Evolutionary conservation across 1,140 invertebrate species (phyloP), one percentile per base, ranked within the genome.

Genomic region (Coenobita brevimanus): DNA sequence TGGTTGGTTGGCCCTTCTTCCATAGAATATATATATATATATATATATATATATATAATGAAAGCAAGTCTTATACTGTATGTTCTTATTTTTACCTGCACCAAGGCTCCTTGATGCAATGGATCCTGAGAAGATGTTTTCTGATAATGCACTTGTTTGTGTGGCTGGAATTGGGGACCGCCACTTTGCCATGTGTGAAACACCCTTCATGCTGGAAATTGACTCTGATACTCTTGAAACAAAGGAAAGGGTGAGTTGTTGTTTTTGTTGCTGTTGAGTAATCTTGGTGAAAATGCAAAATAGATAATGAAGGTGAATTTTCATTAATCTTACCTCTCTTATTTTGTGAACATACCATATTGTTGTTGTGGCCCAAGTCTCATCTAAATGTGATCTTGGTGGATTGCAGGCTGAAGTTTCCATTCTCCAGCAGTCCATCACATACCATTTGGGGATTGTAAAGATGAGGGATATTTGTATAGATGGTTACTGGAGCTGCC

Each of bases 81-180:
- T 57, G 17, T 75, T 43, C 24, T 38, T 76, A 24, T 76, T 76
- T 2, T 21, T 62, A 46, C 24, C 24, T n/a, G 73, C 21, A 24
- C 15, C n/a, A 89, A 95, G 94, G 89, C 93, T 97, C 17, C 93
- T 95, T 0, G 94, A 96, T 1, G 91, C 96, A 41, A 97, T 97
- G 91, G 94, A 94, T 38, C 93, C 94, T 0, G 94, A 93, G 3
- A 94, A 95, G 81, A 93, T 94, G 1, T 91, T 94, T 27, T 95
- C 96, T 0, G 97, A 97, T 91, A 98, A 97, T 92, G 94, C 96
- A 0, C 96, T 97, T 95, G 97, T 98, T 91, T 97, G 96, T 0
- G 93, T 97, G 67, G 97, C 97, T 92, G 97, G 97, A 0, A 96
- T 97, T 91, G 95, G 95, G 10, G 96, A 97, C 92, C 95, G 97